phyloP scores from a whole-genome alignment of 35 echinoderm and acorn worm species.

The Patiria miniata region DNA sequence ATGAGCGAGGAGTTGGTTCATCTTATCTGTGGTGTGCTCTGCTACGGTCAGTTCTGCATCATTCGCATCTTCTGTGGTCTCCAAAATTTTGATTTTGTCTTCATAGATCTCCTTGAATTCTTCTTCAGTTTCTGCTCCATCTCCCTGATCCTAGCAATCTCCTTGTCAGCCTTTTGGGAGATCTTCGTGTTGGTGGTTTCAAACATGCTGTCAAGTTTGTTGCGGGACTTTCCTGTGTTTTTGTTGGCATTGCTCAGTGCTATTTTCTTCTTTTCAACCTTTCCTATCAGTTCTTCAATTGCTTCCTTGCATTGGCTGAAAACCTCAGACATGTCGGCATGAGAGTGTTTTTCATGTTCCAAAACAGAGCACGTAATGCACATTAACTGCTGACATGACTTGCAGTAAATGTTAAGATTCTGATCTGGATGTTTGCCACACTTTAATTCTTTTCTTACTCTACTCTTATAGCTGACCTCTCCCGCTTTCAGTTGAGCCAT shows the following conservation, averaged over 20 bases:
- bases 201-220: not conserved
- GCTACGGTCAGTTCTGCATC: not conserved
- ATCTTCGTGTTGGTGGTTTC: not conserved
- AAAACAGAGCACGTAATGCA: not conserved
- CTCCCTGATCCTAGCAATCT: constrained; percentile 4
- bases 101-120: not conserved
- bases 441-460: not conserved
- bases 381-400: not conserved
- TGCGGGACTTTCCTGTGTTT: not conserved
- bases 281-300: not conserved
- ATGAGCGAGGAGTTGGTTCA: not conserved
- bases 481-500: not conserved
- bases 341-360: not conserved
- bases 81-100: not conserved
- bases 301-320: not conserved
- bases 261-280: not conserved
- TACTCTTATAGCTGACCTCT: not conserved
- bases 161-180: constrained; percentile 14
- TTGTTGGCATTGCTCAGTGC: not conserved
- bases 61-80: not conserved
- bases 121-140: constrained; percentile 27
- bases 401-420: constrained; percentile 20
- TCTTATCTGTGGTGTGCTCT: not conserved
- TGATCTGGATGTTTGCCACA: not conserved
- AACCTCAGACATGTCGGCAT: not conserved